Percentiles rank a stretch among this genome's conserved stretches.
phyloP scores from a whole-genome alignment of 2,113 vertebrate species.

The Uria aalge region DNA sequence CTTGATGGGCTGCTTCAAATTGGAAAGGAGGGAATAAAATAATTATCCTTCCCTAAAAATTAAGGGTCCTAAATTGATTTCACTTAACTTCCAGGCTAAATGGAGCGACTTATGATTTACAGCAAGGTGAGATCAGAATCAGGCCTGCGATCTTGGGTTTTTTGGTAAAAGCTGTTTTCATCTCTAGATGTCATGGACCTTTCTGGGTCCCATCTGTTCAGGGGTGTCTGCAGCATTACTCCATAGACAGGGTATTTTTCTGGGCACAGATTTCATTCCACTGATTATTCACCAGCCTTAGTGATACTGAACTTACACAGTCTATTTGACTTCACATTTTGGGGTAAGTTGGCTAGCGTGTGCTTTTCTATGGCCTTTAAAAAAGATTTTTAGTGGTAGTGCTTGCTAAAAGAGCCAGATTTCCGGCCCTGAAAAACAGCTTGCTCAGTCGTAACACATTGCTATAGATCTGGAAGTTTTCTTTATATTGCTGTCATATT shows the following conservation, averaged over 20 bases:
- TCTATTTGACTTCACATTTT: not conserved
- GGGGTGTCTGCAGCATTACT: not conserved
- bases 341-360: not conserved
- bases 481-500: not conserved
- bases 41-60: constrained; percentile 45
- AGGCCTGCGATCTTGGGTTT: not conserved
- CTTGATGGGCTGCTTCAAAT: constrained; percentile 20
- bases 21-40: constrained; percentile 45
- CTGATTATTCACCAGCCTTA: constrained; percentile 23
- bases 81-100: constrained; percentile 4
- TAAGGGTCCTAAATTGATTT: constrained; percentile 36
- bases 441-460: not conserved
- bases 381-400: not conserved
- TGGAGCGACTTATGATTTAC: constrained; percentile 50
- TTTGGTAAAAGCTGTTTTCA: constrained; percentile 3
- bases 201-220: constrained; percentile 44
- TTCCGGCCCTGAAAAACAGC: not conserved
- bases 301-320: not conserved
- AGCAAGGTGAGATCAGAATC: constrained; percentile 46
- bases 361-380: not conserved
- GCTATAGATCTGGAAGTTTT: not conserved
- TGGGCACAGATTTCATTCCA: constrained; percentile 43
- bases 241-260: constrained; percentile 50
- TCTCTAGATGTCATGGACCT: not conserved
- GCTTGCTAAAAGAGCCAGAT: not conserved